Percentiles rank a stretch among this genome's conserved stretches.
phyloP scores from a whole-genome alignment of 2,797 vertebrate genomes.

The Spinibarbus caldwelli region DNA sequence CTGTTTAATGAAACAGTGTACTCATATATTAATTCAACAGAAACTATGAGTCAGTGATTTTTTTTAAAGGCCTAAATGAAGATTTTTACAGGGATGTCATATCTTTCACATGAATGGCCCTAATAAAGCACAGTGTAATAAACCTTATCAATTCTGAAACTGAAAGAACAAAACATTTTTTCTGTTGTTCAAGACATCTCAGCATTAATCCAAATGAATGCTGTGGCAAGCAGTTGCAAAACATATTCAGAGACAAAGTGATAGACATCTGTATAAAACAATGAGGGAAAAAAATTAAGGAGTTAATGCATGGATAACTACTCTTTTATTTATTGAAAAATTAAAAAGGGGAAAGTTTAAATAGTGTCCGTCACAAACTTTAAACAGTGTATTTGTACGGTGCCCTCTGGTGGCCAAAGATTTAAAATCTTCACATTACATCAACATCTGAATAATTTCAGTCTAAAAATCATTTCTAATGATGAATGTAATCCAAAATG shows the following conservation, averaged over 20 bases:
- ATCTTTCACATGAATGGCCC: background rate
- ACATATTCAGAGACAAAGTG: background rate
- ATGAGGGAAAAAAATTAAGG: background rate
- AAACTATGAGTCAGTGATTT: background rate
- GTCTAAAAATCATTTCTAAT: background rate
- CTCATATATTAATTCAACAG: background rate
- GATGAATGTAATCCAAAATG: background rate
- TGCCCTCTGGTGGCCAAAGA: conserved; percentile 6
- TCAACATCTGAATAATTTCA: background rate
- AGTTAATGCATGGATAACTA: background rate
- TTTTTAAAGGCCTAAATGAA: background rate
- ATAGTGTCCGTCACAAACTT: background rate
- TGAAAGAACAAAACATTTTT: background rate
- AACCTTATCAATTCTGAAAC: background rate
- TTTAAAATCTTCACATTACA: background rate
- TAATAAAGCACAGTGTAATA: background rate
- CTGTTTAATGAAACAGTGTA: background rate
- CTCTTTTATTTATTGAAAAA: conserved; percentile 7
- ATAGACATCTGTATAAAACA: background rate
- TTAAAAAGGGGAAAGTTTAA: background rate
- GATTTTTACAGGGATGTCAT: background rate
- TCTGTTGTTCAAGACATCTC: background rate
- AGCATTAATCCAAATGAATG: background rate
- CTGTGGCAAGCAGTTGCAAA: background rate
- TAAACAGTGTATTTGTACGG: background rate